These are phyloP conservation scores for Choreutis nemorana DNA, from an alignment of 2,888 invertebrate species.

Conservation along the genomic window DNA sequence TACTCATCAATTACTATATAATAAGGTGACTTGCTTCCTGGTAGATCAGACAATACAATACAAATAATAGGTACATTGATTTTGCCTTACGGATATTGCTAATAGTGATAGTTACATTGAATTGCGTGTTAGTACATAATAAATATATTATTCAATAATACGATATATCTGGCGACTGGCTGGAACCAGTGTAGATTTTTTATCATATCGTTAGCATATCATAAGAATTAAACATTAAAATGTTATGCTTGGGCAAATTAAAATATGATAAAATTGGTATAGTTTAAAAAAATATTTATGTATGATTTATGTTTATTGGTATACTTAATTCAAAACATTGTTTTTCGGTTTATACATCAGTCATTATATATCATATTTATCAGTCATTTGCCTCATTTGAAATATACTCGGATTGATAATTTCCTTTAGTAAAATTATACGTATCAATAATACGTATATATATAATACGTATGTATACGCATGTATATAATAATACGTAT, in stretches of 20 bases:
- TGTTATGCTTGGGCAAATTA: slow-evolving; percentile 22
- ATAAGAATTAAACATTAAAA: slow-evolving; percentile 18
- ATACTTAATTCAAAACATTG: neutral
- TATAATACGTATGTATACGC: too few species aligned
- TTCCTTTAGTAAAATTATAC: too few species aligned
- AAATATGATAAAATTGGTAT: neutral
- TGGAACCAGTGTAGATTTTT: slow-evolving; percentile 57
- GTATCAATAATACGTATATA: too few species aligned
- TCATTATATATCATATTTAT: too few species aligned
- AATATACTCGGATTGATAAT: too few species aligned
- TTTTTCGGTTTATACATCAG: neutral
- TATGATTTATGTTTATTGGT: neutral
- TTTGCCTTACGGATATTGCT: slow-evolving; percentile 58
- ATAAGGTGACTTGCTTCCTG: slow-evolving; percentile 62
- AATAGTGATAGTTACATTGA: slow-evolving; percentile 45
- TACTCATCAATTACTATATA: slow-evolving; percentile 48
- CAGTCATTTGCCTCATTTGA: too few species aligned
- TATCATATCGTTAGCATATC: slow-evolving; percentile 65
- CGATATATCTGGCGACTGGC: slow-evolving; percentile 33
- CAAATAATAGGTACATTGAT: slow-evolving; percentile 24
- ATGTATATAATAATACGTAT: too few species aligned
- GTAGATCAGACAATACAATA: slow-evolving; percentile 61
- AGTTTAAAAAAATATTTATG: neutral
- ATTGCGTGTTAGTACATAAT: slow-evolving; percentile 43
- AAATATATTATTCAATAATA: slow-evolving; percentile 20